Evolutionary conservation across 2,888 invertebrate species (phyloP), one percentile per base, ranked within the genome.

Genomic region (Megamerina dolium): DNA sequence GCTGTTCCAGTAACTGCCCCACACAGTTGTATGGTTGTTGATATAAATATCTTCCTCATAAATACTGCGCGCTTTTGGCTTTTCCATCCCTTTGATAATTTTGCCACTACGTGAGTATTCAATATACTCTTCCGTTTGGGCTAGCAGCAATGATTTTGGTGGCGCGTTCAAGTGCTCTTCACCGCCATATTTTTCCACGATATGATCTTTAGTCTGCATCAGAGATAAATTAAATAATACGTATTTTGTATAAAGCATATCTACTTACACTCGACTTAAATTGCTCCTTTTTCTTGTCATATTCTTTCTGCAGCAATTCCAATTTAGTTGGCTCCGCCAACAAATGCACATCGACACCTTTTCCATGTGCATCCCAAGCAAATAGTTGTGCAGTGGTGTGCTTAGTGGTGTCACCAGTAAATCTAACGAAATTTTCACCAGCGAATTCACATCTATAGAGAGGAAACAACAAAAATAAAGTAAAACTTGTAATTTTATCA

Each of bases 311-410:
- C 46, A 99, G 72, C 56, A 92, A 72, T 70, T 96, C 97, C 49
- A 97, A 74, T 72, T 96, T 96, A 10, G 99, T 99, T 6, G 99
- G 99, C 70, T 99, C 99, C 3, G 97, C 97, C 53, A 97, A 77
- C 43, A 96, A 77, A 68, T 96, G 93, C 18, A 95, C 92, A 73
- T 95, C 94, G 0, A 95, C 86, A 4, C 95, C 94, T 55, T 85
- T 81, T 43, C 89, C 86, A 63, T 89, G 87, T 4, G 95, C 95
- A 63, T 96, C 94, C 96, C 97, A 97, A 3, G 96, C 95, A 77
- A 97, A 97, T 63, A 93, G 66, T 67, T 97, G 96, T 13, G 93
- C 90, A 12, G 81, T 82, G 2, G 93, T 89, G 72, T 97, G 96
- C 46, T 83, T 79, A 30, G 81, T 78, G 1, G 97, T 96, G 73